Conservation (phyloP, 2,113 vertebrate species). For the Thalassarche chlororhynchos region DNA sequence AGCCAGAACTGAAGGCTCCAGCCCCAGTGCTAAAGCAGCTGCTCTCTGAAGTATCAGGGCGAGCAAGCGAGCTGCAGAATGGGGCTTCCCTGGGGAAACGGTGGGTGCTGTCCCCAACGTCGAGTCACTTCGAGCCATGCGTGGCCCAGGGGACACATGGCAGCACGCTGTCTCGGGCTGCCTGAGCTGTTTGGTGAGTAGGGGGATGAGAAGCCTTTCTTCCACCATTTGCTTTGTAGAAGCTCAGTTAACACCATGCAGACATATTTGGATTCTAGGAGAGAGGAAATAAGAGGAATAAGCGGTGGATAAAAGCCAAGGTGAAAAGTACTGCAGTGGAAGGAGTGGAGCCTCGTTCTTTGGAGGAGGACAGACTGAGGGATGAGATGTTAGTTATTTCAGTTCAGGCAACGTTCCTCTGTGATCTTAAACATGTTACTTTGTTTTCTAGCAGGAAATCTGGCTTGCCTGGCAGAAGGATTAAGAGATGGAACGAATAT, state of each 20-base stretch:
- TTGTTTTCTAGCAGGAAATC: slow-evolving; percentile 8
- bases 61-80: neutral
- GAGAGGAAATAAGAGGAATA: slow-evolving; percentile 19
- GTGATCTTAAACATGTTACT: neutral
- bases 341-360: neutral
- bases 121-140: rapidly evolving
- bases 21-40: neutral
- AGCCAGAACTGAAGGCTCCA: neutral
- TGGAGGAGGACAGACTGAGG: neutral
- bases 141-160: rapidly evolving
- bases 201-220: neutral
- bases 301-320: slow-evolving; percentile 26
- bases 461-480: neutral
- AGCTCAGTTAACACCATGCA: neutral
- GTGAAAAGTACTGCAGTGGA: neutral
- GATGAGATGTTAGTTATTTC: slow-evolving; percentile 5
- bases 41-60: neutral
- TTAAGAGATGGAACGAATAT: neutral
- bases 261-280: neutral
- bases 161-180: rapidly evolving
- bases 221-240: neutral
- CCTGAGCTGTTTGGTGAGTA: neutral
- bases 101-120: neutral
- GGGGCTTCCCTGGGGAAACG: neutral
- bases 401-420: neutral